Base-by-base conservation (phyloP, 2,888 invertebrate species). In the Sphaerophoria rueppellii region DNA sequence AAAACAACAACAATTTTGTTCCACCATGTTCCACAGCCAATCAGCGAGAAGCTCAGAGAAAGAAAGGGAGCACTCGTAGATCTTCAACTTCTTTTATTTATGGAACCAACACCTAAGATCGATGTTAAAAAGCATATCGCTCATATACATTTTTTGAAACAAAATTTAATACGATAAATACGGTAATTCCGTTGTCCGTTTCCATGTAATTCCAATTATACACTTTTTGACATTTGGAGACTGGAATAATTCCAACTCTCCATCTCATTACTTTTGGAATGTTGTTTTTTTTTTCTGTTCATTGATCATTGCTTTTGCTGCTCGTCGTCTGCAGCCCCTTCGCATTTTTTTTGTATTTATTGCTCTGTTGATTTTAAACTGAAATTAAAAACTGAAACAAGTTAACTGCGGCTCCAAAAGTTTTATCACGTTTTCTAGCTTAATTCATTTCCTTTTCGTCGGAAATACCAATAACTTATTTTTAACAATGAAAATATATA, bases 181-280 rank as follows among this genome's bases (percentile, higher is more conserved):
- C 16, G 58, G 43, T 70, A 67, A 48, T n/a, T 35, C 65, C 35
- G 35, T 12, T 58, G 2, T 65, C 60, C 73, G 72, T 52, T n/a
- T 9, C 32, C 46, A 14, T 6, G 4, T 11, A 55, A 9, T 72
- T 78, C 82, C 73, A 82, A 58, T 57, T 7, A 12, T 16, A 24
- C 37, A 40, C 5, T 46, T 34, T 78, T 74, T 83, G 83, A 83
- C 83, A 71, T 35, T 74, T 83, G 76, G 72, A 76, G 76, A 67
- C 65, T 82, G 74, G 75, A 79, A 83, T 72, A 60, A 24, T 6
- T 58, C 16, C 32, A 12, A 6, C 63, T 55, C 58, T 71, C 58
- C 37, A 40, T 14, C 6, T 16, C 14, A 16, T 35, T 37, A 6
- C 37, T 63, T 63, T 63, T 79, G 79, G 79, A 83, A 83, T 83